Conservation (phyloP, 2,888 invertebrate species). For the Oxyscelio sp. region DNA sequence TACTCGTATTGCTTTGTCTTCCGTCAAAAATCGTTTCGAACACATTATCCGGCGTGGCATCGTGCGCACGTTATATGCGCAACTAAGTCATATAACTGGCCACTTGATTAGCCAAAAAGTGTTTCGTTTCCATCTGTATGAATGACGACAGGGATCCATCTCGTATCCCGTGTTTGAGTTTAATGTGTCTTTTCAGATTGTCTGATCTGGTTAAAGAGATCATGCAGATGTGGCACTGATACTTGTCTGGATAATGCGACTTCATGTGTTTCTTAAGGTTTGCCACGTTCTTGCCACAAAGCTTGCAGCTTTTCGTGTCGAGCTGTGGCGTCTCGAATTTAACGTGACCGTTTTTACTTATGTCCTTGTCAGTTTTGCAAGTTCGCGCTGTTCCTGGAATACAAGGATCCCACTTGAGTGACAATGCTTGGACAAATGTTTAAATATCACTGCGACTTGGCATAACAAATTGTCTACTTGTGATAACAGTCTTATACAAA, state of each 20-base stretch:
- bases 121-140: conserved; percentile 84
- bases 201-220: conserved; percentile 89
- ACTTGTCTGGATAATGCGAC: conserved; percentile 88
- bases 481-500: conserved; percentile 53
- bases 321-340: conserved; percentile 85
- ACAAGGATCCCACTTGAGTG: conserved; percentile 86
- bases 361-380: conserved; percentile 86
- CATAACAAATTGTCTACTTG: conserved; percentile 71
- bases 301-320: conserved; percentile 87
- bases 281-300: conserved; percentile 88
- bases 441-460: conserved; percentile 73
- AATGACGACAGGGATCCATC: conserved; percentile 85
- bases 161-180: conserved; percentile 88
- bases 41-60: conserved; percentile 31
- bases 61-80: not conserved
- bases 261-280: conserved; percentile 89
- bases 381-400: conserved; percentile 88
- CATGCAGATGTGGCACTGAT: conserved; percentile 89
- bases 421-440: conserved; percentile 66
- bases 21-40: conserved; percentile 16
- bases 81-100: conserved; percentile 84
- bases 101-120: conserved; percentile 85
- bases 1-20: conserved; percentile 21
- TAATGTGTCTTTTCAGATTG: conserved; percentile 89
- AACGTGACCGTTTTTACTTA: conserved; percentile 85